Evolutionary conservation across 2,113 vertebrate genomes (phyloP).

Genomic region (Cyphomyrus discorhynchus): DNA sequence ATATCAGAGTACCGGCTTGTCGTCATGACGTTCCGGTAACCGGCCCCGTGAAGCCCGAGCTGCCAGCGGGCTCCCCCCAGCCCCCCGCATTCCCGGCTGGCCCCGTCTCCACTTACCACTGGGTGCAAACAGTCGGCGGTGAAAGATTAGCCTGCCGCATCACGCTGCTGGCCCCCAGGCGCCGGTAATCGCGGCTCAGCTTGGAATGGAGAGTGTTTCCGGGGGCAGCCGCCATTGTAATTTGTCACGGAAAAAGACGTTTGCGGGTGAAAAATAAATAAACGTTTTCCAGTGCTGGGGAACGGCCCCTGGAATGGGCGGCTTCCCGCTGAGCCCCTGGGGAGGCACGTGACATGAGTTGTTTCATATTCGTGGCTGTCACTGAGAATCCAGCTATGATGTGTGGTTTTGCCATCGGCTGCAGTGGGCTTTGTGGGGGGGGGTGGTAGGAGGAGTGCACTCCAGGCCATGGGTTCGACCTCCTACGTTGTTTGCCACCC

Average conservation of each 20-base stretch:
- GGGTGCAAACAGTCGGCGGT: constrained; percentile 18
- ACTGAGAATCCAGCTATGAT: constrained; percentile 48
- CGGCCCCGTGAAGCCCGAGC: neutral
- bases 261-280: constrained; percentile 19
- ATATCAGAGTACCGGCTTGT: neutral
- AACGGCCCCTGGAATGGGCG: constrained; percentile 39
- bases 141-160: constrained; percentile 30
- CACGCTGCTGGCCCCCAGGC: constrained; percentile 16
- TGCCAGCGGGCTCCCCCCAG: neutral
- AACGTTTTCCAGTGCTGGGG: constrained; percentile 22
- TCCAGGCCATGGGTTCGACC: neutral
- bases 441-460: neutral
- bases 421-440: neutral
- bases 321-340: constrained; percentile 38
- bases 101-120: neutral
- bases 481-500: neutral
- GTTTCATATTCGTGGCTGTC: constrained; percentile 41
- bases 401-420: constrained; percentile 34
- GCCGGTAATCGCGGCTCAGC: constrained; percentile 9
- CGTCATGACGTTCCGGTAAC: neutral
- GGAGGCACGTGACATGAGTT: constrained; percentile 38
- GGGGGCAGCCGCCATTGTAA: constrained; percentile 25
- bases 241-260: constrained; percentile 11
- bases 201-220: constrained; percentile 14
- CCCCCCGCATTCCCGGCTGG: neutral